Evolutionary conservation across 2,888 invertebrate genomes (phyloP).

Genomic region (Maniola hyperantus): DNA sequence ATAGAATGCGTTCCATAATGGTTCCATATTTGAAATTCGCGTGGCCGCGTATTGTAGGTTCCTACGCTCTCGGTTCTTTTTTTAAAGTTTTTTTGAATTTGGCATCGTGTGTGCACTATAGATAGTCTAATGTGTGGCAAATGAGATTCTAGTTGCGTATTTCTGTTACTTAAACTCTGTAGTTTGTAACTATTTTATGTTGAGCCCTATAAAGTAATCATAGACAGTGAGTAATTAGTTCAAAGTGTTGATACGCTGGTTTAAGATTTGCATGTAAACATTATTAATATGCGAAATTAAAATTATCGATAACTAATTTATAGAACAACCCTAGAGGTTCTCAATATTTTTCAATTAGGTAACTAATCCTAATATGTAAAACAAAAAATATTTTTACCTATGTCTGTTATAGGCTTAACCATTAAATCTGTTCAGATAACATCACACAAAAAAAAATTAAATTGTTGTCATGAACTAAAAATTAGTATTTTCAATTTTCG

Average conservation of each 20-base stretch:
- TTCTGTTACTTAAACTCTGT: constrained; percentile 48
- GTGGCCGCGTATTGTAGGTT: constrained; percentile 47
- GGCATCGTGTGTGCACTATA: constrained; percentile 74
- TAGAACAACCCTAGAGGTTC: background rate
- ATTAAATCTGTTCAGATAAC: no score
- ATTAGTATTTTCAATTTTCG: no score
- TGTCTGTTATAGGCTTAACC: no score
- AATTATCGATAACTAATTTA: background rate
- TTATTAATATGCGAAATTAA: no score
- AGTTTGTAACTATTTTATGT: constrained; percentile 19
- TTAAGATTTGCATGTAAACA: background rate
- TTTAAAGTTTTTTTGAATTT: constrained; percentile 69
- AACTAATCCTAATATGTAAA: no score
- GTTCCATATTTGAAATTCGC: constrained; percentile 74
- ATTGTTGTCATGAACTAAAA: no score
- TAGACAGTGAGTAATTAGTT: background rate
- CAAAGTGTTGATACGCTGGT: background rate
- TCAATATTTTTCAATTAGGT: no score
- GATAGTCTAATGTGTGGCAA: constrained; percentile 64
- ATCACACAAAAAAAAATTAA: no score
- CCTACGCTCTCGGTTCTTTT: constrained; percentile 62
- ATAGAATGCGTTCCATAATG: constrained; percentile 72
- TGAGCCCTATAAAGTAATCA: constrained; percentile 16
- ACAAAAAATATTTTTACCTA: no score
- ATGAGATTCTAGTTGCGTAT: constrained; percentile 71